phyloP scores from a whole-genome alignment of 2,888 invertebrate species.

The Amiota communis region DNA sequence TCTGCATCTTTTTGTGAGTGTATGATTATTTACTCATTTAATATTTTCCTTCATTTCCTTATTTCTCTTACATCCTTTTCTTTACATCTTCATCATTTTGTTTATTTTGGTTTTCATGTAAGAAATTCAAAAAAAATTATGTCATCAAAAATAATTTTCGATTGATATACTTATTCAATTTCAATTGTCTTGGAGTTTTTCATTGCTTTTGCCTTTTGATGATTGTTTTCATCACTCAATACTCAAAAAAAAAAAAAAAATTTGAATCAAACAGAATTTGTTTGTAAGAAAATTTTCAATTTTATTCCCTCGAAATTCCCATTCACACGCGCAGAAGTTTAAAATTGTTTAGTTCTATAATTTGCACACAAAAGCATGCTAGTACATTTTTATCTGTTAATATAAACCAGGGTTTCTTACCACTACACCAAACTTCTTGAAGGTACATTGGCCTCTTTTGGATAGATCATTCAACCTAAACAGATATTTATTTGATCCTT shows the following conservation, averaged over 20 bases:
- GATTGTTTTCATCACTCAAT: no score
- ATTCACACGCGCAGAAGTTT: no score
- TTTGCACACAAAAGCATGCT: no score
- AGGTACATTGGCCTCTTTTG: no score
- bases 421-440: no score
- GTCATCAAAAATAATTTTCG: not conserved
- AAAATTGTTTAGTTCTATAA: no score
- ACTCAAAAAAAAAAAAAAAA: constrained; percentile 21
- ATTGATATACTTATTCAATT: constrained; percentile 5
- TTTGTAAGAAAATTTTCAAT: no score
- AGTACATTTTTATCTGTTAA: no score
- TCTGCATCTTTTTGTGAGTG: constrained; percentile 2
- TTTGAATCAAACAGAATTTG: not conserved
- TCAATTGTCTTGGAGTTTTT: constrained; percentile 4
- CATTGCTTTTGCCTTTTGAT: constrained; percentile 37
- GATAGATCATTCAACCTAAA: no score
- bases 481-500: no score
- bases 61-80: not conserved
- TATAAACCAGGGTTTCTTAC: no score
- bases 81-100: not conserved
- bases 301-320: no score
- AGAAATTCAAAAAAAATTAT: constrained; percentile 2
- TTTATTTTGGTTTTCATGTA: not conserved
- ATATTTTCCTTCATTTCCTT: constrained; percentile 1
- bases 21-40: not conserved